Evolutionary conservation across 2,113 vertebrate species (phyloP), one percentile per base, ranked within the genome.

Genomic region (Cynoglossus semilaevis): DNA sequence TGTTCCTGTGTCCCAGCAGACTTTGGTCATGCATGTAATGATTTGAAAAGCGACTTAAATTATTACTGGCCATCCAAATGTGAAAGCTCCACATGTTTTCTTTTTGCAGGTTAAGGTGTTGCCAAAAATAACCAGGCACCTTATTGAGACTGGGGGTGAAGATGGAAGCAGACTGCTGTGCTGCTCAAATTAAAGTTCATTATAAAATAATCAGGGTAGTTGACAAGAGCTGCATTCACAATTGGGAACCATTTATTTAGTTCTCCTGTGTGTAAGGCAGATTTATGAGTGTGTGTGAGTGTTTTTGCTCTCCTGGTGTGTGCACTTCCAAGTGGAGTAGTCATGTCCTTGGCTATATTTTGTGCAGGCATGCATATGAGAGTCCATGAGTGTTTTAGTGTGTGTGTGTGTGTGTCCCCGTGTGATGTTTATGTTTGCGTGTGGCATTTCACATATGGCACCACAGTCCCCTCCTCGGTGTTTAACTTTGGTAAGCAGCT

Each of bases 401-500:
- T 48, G 15, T 54, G n/a, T 58, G 47, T 44, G 54, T 15, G 9
- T 43, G 46, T 46, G 60, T 64, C 48, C 50, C 35, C 53, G 37
- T 69, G 54, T 67, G 13, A 29, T 29, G 22, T 29, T 29, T 29
- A 29, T 29, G 22, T 29, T 29, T 49, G 45, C 68, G 53, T 61
- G 55, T 74, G 70, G 51, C 59, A 71, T 81, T 85, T 78, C 74
- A 80, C 59, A 67, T 74, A 63, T 70, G 71, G 78, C 72, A 82
- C 74, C 81, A 83, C 81, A 77, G 57, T 87, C 78, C 73, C 62
- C 78, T 83, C 66, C 81, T 79, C 45, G 13, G 67, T 79, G 72
- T 88, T 89, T 86, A 87, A 87, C 76, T 83, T 82, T 69, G 59
- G 69, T 89, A 89, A 88, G 85, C 85, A 77, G 83, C 82, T 88